These are phyloP conservation scores for Pseudoips prasinana DNA, from an alignment of 2,888 invertebrate species.

Conservation along the genomic window DNA sequence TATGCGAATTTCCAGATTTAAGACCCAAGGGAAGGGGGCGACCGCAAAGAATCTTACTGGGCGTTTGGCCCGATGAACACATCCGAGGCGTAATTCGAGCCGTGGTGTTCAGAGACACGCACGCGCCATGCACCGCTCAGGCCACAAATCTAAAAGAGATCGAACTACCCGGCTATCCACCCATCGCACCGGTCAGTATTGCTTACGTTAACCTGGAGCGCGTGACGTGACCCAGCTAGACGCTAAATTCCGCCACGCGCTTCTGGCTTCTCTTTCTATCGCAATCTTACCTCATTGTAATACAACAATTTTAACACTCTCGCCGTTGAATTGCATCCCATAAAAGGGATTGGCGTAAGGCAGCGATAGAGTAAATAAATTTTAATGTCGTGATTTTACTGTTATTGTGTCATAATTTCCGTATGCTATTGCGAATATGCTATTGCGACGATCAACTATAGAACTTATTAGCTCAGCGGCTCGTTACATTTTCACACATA, in stretches of 20 bases:
- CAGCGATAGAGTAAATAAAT: constrained; percentile 8
- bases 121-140: constrained; percentile 82
- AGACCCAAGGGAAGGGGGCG: constrained; percentile 95
- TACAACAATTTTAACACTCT: not conserved
- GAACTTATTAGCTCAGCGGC: constrained; percentile 29
- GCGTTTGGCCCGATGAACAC: constrained; percentile 97
- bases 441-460: constrained; percentile 40
- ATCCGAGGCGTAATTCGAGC: constrained; percentile 95
- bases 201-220: constrained; percentile 12
- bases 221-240: constrained; percentile 1
- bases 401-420: not conserved
- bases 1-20: constrained; percentile 85
- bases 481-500: constrained; percentile 20
- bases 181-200: constrained; percentile 76
- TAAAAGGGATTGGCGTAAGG: constrained; percentile 6
- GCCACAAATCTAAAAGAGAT: constrained; percentile 91
- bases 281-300: constrained; percentile 11
- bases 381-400: too few relatives aligned
- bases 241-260: constrained; percentile 1
- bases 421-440: constrained; percentile 56
- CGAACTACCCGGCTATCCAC: constrained; percentile 66
- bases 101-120: constrained; percentile 94
- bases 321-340: not conserved
- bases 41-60: constrained; percentile 94
- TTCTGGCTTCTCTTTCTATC: constrained; percentile 6